phyloP scores from a whole-genome alignment of 2,888 invertebrate species.

The Sarcophaga subvicina region DNA sequence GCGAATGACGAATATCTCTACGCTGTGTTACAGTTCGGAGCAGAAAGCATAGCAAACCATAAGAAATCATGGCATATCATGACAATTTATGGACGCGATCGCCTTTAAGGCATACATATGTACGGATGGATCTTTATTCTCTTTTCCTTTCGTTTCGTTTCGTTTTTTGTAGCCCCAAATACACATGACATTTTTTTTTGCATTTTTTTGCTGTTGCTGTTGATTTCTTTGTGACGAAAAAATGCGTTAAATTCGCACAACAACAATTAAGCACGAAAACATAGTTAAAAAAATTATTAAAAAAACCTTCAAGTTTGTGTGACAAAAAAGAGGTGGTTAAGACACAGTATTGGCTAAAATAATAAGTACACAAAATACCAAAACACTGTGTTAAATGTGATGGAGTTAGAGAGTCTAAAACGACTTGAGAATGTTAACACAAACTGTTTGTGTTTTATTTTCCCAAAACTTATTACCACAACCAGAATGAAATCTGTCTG shows the following conservation, averaged over 20 bases:
- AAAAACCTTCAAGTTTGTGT: background rate
- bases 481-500: conserved; percentile 34
- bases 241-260: conserved; percentile 76
- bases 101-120: conserved; percentile 36
- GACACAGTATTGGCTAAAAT: background rate
- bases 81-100: conserved; percentile 63
- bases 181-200: conserved; percentile 66
- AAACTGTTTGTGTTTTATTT: background rate
- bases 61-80: conserved; percentile 51
- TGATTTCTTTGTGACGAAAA: conserved; percentile 47
- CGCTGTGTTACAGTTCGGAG: conserved; percentile 46
- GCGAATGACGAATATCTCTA: conserved; percentile 79
- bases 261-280: conserved; percentile 79
- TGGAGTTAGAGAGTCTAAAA: no score
- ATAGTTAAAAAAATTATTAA: conserved; percentile 25
- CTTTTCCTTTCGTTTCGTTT: conserved; percentile 16
- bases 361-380: background rate
- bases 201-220: conserved; percentile 8
- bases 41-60: conserved; percentile 41
- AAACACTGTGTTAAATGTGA: background rate
- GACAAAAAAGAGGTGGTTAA: background rate
- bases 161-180: conserved; percentile 37
- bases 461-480: background rate
- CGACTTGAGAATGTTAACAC: background rate
- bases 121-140: background rate